Conservation (phyloP, 2,113 vertebrate species). For the Stictonetta naevosa region DNA sequence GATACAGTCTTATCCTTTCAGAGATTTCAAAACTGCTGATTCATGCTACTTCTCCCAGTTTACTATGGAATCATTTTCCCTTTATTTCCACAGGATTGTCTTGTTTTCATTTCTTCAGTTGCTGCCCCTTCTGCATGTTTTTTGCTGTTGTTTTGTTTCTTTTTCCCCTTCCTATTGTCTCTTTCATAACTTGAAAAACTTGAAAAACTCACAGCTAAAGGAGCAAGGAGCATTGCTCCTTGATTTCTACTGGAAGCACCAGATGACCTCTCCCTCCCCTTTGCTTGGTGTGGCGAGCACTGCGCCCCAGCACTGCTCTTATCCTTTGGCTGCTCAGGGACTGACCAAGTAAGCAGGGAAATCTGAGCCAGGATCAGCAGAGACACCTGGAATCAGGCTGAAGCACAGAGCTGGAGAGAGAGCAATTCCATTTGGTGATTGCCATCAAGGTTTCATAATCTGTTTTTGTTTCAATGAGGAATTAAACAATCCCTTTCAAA, state of each 20-base stretch:
- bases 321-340: fast-evolving
- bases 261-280: background rate
- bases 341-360: fast-evolving
- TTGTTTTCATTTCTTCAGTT: background rate
- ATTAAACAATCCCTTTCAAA: conserved; percentile 41
- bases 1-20: background rate
- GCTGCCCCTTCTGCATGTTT: background rate
- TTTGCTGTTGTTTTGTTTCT: background rate
- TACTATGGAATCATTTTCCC: background rate
- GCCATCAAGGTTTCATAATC: background rate
- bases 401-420: background rate
- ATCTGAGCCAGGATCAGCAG: background rate
- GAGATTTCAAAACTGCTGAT: background rate
- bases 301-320: background rate
- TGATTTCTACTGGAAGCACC: background rate
- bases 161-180: background rate
- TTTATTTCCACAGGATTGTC: background rate
- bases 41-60: background rate
- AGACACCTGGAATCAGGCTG: background rate
- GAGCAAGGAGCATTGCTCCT: background rate
- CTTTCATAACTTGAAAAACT: background rate
- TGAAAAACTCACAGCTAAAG: background rate
- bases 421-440: background rate
- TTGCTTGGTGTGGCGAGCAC: fast-evolving
- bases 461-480: conserved; percentile 2